Evolutionary conservation across 2,113 vertebrate species (phyloP), one percentile per base, ranked within the genome.

Genomic region (Lathamus discolor): DNA sequence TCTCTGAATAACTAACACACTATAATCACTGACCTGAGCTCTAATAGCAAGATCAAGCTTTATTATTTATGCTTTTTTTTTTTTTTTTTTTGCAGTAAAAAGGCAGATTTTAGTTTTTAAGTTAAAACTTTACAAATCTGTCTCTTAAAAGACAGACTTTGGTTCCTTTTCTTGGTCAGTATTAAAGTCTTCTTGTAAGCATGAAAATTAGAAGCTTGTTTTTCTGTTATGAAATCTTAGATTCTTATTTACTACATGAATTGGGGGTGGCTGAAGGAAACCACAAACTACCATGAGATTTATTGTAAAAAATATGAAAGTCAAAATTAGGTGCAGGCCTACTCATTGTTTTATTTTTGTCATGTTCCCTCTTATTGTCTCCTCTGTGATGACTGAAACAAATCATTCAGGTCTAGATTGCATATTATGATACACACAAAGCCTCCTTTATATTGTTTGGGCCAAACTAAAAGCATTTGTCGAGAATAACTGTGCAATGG

Each of bases 1-100:
- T 2, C 3, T 15, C 49, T 5, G 4, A 59, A 28, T 19, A 88
- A 69, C 27, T 25, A 70, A 33, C 0, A 0, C 29, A 5, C n/a
- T 54, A 10, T 3, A 68, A 86, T 78, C 17, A 82, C n/a, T 2
- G 6, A 59, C 70, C 33, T 3, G 33, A 87, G 16, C 33, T 44
- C 29, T 25, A 20, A 44, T 0, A 43, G 29, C 57, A 85, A 62
- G 27, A 80, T 52, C 57, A 33, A 43, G 33, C 22, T 70, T 63
- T 27, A 28, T 28, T 59, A 59, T 59, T 59, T 44, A 37, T 0
- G 2, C 5, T 33, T 83, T 61, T 13, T 22, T 28, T 54, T 35
- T 33, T 81, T 23, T 11, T 22, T 28, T 54, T 35, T 33, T 81
- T 23, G 8, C 44, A 44, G 9, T 62, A 49, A 52, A 37, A 81